Conservation (phyloP, 2,888 invertebrate genomes). For the Hydrotaea cyrtoneurina region DNA sequence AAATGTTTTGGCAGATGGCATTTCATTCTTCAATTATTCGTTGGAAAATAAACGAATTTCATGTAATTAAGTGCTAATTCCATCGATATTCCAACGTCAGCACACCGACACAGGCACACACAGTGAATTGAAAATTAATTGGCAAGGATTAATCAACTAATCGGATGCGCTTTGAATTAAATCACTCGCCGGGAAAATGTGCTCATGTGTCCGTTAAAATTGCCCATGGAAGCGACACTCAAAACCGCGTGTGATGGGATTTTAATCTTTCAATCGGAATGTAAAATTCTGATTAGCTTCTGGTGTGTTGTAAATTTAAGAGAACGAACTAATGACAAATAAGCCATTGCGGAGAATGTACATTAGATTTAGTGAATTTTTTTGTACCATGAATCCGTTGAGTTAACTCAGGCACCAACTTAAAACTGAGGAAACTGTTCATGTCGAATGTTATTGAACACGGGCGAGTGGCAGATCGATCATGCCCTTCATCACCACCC, state of each 20-base stretch:
- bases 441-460: no score
- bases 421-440: no score
- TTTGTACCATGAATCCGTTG: no score
- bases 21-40: constrained; percentile 40
- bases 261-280: neutral
- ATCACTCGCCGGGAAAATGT: neutral
- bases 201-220: neutral
- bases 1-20: constrained; percentile 59
- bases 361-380: no score
- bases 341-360: neutral
- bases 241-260: neutral
- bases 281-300: constrained; percentile 8
- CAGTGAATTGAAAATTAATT: constrained; percentile 5
- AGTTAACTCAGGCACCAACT: no score
- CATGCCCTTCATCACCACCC: no score
- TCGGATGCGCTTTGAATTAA: neutral
- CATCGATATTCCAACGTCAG: constrained; percentile 41
- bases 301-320: neutral
- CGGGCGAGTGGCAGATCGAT: no score
- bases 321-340: neutral
- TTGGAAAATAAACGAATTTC: constrained; percentile 34
- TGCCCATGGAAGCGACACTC: neutral
- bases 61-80: constrained; percentile 45
- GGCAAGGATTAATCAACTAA: constrained; percentile 5
- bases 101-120: neutral